phyloP scores from a whole-genome alignment of 1,140 invertebrate genomes.

The Drosophila serrata region DNA sequence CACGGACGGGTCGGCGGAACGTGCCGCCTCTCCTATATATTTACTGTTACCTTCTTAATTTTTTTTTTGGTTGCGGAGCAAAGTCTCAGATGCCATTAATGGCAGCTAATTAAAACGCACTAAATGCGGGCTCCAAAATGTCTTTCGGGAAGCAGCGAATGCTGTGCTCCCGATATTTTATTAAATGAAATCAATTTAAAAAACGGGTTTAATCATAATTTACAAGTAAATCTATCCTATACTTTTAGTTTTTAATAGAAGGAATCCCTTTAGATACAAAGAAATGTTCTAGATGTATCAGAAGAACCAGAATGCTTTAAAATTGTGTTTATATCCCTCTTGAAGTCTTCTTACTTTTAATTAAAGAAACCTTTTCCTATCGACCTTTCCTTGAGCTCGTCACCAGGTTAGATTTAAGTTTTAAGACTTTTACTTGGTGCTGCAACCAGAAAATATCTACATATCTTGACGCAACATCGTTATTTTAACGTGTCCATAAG shows the following conservation, averaged over 20 bases:
- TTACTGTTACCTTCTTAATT: constrained; percentile 14
- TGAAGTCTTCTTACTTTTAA: no score
- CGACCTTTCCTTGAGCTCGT: no score
- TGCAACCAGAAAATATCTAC: no score
- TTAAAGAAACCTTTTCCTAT: no score
- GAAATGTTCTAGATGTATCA: not conserved
- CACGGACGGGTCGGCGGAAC: constrained; percentile 54
- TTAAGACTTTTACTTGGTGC: no score
- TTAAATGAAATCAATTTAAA: not conserved
- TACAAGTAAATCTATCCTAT: no score
- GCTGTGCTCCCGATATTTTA: not conserved
- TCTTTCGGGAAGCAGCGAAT: not conserved
- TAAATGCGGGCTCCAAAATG: constrained; percentile 56
- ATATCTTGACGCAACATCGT: no score
- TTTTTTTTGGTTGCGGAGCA: not conserved
- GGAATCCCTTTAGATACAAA: not conserved
- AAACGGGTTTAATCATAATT: not conserved
- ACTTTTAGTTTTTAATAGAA: not conserved
- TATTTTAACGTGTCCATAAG: no score
- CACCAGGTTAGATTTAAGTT: no score
- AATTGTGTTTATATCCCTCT: no score
- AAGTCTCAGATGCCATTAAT: constrained; percentile 32
- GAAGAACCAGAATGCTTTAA: no score
- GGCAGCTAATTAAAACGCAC: constrained; percentile 79
- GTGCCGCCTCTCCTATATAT: constrained; percentile 39